Base-by-base conservation (phyloP, 2,113 vertebrate species). In the Carassius carassius region DNA sequence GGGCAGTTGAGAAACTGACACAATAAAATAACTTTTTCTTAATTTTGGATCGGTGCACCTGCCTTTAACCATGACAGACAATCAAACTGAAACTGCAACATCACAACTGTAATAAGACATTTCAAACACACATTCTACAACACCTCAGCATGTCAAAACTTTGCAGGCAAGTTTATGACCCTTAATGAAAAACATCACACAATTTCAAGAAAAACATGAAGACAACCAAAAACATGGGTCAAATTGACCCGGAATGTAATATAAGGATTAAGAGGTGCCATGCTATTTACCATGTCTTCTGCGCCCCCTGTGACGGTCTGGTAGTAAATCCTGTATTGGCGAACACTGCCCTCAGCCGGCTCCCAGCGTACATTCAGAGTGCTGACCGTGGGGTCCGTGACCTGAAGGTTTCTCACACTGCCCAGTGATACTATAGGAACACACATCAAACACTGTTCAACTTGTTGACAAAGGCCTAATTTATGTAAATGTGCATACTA, bases 321-420 rank as follows among this genome's bases (percentile, higher is more conserved):
- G 82, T 98, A 98, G 91, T 94, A 95, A 83, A 99, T 90, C 88
- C 94, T 96, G 86, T 99, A 99, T 84, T 98, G 97, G 0, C 98
- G 96, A 62, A 98, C 97, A 35, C 87, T 97, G 54, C 98, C 97
- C 87, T 99, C 97, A 9, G 98, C 97, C 0, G 98, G 93, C 88
- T 99, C 97, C 98, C 98, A 99, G n/a, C 93, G 92, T 69, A 99
- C 92, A 35, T 95, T 98, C 88, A 99, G 81, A 21, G 96, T 95
- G 92, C 95, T 98, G 80, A 97, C 97, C 19, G 97, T 97, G 49
- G 97, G 97, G 86, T 99, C 97, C 21, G 96, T 98, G 11, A 99
- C 97, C n/a, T 90, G 91, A 17, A 99, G 92, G 89, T 98, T 98
- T 89, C 91, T 95, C 70, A 99, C 96, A 5, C 96, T 96, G 72